Conservation (phyloP, 92 coral and sea anemone species). For the Parazoanthus atlanticus region DNA sequence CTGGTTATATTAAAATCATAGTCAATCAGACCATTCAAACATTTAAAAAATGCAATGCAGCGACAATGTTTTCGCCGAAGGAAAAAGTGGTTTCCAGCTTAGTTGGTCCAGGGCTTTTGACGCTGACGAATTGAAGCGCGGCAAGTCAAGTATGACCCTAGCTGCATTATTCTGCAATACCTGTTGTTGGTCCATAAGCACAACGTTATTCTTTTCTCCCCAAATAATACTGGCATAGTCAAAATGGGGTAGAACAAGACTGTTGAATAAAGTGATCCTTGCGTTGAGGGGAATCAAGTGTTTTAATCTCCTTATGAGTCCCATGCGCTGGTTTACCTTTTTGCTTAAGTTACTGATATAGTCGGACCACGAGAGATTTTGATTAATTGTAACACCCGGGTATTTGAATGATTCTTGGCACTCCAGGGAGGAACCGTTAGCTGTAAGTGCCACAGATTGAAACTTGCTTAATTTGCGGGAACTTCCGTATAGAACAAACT, state of each 20-base stretch:
- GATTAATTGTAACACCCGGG: conserved; percentile 20
- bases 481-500: conserved; percentile 31
- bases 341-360: conserved; percentile 30
- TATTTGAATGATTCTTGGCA: conserved; percentile 17
- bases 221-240: conserved; percentile 23
- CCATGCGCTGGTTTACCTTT: conserved; percentile 38
- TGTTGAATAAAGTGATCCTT: conserved; percentile 24
- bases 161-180: conserved; percentile 49
- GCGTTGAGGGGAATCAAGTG: conserved; percentile 40
- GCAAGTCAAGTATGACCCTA: conserved; percentile 23
- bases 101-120: conserved; percentile 36
- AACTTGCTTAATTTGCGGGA: conserved; percentile 15
- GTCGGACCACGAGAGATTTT: conserved; percentile 36
- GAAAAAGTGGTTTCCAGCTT: conserved; percentile 35
- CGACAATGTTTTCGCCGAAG: no score
- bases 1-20: no score
- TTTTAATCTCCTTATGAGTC: conserved; percentile 23
- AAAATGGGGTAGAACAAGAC: conserved; percentile 37
- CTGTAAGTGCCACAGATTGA: conserved; percentile 7
- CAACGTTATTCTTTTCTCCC: conserved; percentile 41
- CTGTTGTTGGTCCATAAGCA: conserved; percentile 33
- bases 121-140: no score
- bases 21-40: no score
- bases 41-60: no score
- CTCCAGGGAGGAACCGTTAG: conserved; percentile 28